phyloP scores from a whole-genome alignment of 2,888 invertebrate species.

The Netelia melanura region DNA sequence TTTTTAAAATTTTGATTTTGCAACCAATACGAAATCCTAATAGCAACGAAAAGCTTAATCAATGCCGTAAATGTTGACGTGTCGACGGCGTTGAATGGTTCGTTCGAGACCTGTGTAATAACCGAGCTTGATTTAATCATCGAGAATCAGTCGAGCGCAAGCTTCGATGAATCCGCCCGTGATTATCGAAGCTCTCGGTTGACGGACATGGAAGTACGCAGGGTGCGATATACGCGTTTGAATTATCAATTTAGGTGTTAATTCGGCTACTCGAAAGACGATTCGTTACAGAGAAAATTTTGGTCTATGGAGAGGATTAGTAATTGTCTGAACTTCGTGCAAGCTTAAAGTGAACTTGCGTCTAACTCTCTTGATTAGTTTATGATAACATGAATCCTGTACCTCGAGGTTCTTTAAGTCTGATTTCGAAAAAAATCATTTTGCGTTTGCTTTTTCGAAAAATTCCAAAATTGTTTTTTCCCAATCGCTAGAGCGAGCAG shows the following conservation, averaged over 20 bases:
- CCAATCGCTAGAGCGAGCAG: no score
- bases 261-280: neutral
- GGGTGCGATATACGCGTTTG: neutral
- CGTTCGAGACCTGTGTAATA: neutral
- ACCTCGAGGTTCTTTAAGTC: no score
- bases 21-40: neutral
- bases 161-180: slow-evolving; percentile 43
- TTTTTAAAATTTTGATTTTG: neutral
- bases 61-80: neutral
- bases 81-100: neutral
- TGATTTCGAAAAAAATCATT: no score
- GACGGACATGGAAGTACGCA: slow-evolving; percentile 5
- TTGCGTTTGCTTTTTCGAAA: no score
- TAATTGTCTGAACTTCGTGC: no score
- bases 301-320: no score
- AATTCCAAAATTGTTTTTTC: no score
- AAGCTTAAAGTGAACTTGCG: no score
- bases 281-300: neutral
- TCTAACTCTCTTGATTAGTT: no score
- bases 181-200: slow-evolving; percentile 27
- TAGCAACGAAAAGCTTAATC: neutral
- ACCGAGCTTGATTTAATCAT: slow-evolving; percentile 27
- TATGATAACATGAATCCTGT: no score
- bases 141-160: slow-evolving; percentile 13
- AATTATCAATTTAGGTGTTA: slow-evolving; percentile 14